These are phyloP conservation scores for Araneus ventricosus DNA, from an alignment of 1,140 invertebrate genomes.

Conservation along the genomic window DNA sequence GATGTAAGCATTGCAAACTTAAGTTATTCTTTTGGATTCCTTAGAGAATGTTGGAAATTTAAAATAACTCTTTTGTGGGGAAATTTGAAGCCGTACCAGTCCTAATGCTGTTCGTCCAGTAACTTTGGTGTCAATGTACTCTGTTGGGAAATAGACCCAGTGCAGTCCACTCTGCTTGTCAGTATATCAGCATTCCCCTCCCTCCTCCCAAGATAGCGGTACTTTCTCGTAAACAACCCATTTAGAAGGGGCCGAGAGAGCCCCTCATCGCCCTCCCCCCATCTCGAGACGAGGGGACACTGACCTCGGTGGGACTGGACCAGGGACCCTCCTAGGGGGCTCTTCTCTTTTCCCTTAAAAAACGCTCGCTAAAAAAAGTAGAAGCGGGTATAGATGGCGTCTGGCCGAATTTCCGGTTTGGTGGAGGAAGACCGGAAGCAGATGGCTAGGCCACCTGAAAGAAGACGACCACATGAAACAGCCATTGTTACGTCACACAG, in stretches of 20 bases:
- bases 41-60: too few relatives aligned
- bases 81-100: too few relatives aligned
- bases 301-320: slow-evolving; percentile 71
- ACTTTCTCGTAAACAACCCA: slow-evolving; percentile 58
- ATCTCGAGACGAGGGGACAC: slow-evolving; percentile 25
- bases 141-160: neutral
- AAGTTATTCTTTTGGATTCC: too few relatives aligned
- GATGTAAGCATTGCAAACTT: too few relatives aligned
- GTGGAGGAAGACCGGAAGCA: slow-evolving; percentile 72
- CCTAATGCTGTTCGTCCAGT: too few relatives aligned
- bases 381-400: slow-evolving; percentile 57
- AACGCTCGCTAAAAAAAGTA: slow-evolving; percentile 28
- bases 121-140: neutral
- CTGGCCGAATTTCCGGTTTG: slow-evolving; percentile 73
- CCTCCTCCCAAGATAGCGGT: slow-evolving; percentile 48
- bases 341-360: slow-evolving; percentile 41
- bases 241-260: slow-evolving; percentile 21
- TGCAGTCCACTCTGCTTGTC: neutral
- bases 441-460: slow-evolving; percentile 75
- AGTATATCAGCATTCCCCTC: slow-evolving; percentile 23
- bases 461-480: slow-evolving; percentile 66
- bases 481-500: slow-evolving; percentile 74
- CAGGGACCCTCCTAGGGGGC: slow-evolving; percentile 38
- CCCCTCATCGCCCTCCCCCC: slow-evolving; percentile 6
- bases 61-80: too few relatives aligned